phyloP scores from a whole-genome alignment of 2,888 invertebrate genomes.

The Chalcis sispes region DNA sequence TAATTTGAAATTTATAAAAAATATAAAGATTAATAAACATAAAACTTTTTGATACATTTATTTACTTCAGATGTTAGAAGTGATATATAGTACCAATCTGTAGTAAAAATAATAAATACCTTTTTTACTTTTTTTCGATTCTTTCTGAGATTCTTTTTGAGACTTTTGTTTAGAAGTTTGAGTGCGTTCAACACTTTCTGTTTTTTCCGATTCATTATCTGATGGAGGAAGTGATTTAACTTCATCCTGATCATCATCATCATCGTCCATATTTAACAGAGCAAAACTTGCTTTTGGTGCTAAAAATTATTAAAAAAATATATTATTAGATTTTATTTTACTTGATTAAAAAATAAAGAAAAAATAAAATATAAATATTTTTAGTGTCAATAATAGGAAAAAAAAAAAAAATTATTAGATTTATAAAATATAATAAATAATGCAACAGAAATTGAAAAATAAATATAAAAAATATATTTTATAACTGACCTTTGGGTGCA shows the following conservation, averaged over 20 bases:
- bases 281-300: constrained; percentile 80
- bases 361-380: too few species aligned
- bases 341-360: too few species aligned
- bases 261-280: constrained; percentile 81
- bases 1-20: neutral
- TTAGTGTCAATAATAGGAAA: too few species aligned
- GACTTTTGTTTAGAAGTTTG: constrained; percentile 75
- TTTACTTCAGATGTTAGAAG: neutral
- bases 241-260: constrained; percentile 74
- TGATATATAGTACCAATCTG: constrained; percentile 1
- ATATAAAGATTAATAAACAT: constrained; percentile 1
- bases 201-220: constrained; percentile 74
- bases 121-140: constrained; percentile 85
- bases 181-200: constrained; percentile 76
- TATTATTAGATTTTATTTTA: too few species aligned
- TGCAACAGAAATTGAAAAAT: neutral
- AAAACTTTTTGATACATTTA: neutral
- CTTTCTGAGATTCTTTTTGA: constrained; percentile 67
- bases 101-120: constrained; percentile 65
- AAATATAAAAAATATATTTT: too few species aligned
- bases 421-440: neutral
- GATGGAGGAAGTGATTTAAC: constrained; percentile 72
- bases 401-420: neutral
- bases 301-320: too few species aligned
- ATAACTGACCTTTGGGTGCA: constrained; percentile 34